These are phyloP conservation scores for Crocallis elinguaria DNA, from an alignment of 2,888 invertebrate species.

Conservation along the genomic window DNA sequence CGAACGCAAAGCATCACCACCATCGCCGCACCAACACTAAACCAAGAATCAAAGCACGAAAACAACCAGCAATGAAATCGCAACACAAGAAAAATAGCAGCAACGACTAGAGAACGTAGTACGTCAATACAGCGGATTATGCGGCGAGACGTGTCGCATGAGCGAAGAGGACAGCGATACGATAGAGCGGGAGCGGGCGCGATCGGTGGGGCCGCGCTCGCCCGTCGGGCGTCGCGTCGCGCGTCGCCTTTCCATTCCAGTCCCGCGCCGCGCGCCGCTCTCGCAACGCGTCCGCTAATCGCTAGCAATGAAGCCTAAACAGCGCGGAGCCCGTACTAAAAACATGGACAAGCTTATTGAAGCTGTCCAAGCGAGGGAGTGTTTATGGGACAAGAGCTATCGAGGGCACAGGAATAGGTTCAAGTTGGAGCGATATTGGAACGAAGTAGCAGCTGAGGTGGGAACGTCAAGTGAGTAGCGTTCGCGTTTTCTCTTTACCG, in stretches of 20 bases:
- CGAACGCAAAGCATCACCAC: conserved; percentile 12
- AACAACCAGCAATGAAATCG: conserved; percentile 22
- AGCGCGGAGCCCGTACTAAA: conserved; percentile 67
- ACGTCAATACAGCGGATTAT: conserved; percentile 42
- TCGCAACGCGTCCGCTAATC: conserved; percentile 64
- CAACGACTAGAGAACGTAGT: background rate
- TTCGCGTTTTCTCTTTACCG: conserved; percentile 31
- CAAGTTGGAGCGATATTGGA: conserved; percentile 79
- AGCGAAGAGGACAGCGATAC: conserved; percentile 67
- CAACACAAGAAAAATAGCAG: background rate
- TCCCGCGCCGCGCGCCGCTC: conserved; percentile 61
- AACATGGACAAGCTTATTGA: conserved; percentile 79
- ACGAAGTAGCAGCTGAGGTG: conserved; percentile 77
- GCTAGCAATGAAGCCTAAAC: conserved; percentile 66
- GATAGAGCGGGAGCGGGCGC: conserved; percentile 55
- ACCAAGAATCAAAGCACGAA: background rate
- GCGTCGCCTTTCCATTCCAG: conserved; percentile 42
- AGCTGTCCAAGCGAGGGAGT: conserved; percentile 79
- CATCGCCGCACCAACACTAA: conserved; percentile 27
- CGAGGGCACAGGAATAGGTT: conserved; percentile 77
- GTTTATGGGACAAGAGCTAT: conserved; percentile 78
- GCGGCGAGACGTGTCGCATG: conserved; percentile 64
- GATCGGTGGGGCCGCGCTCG: conserved; percentile 44
- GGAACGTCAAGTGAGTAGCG: conserved; percentile 78
- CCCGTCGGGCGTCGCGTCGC: conserved; percentile 24